A percentile compares a stretch with the other conserved stretches of the same genome.
Evolutionary conservation across 1,140 invertebrate genomes (phyloP).

Genomic region (Drosophila pseudoobscura): DNA sequence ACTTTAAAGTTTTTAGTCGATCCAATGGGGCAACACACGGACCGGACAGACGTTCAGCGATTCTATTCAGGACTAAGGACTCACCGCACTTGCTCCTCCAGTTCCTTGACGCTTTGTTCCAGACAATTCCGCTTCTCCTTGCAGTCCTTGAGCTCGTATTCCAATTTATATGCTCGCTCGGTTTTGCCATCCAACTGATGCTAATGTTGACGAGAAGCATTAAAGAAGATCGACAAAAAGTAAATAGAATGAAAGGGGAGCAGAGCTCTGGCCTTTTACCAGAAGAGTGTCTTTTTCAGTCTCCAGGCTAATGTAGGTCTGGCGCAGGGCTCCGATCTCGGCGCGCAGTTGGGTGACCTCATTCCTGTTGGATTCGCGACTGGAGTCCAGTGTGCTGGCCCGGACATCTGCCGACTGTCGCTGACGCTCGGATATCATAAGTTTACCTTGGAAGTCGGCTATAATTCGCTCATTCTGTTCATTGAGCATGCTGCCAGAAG

Average conservation of each 20-base stretch:
- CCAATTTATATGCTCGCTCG: slow-evolving; percentile 65
- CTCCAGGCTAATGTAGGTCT: slow-evolving; percentile 63
- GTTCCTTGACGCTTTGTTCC: slow-evolving; percentile 61
- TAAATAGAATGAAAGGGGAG: too few relatives aligned
- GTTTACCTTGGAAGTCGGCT: slow-evolving; percentile 67
- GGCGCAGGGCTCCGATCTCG: slow-evolving; percentile 62
- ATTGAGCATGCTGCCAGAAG: slow-evolving; percentile 60
- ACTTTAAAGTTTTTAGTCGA: too few relatives aligned
- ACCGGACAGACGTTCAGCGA: too few relatives aligned
- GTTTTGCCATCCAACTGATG: slow-evolving; percentile 77
- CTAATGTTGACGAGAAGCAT: slow-evolving; percentile 24
- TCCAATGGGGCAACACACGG: too few relatives aligned
- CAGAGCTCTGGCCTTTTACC: slow-evolving; percentile 32
- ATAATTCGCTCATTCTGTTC: slow-evolving; percentile 80
- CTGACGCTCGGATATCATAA: slow-evolving; percentile 64
- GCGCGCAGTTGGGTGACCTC: slow-evolving; percentile 59
- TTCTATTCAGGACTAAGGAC: slow-evolving; percentile 12
- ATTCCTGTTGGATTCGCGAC: slow-evolving; percentile 60
- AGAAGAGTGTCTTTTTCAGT: slow-evolving; percentile 73
- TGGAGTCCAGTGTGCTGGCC: slow-evolving; percentile 62
- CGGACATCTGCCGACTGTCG: slow-evolving; percentile 60
- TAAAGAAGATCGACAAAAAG: background rate
- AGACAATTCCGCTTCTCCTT: slow-evolving; percentile 55
- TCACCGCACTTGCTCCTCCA: slow-evolving; percentile 71
- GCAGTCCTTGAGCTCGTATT: slow-evolving; percentile 67